Evolutionary conservation across 2,888 invertebrate species (phyloP).

Genomic region (Cantharis rustica): DNA sequence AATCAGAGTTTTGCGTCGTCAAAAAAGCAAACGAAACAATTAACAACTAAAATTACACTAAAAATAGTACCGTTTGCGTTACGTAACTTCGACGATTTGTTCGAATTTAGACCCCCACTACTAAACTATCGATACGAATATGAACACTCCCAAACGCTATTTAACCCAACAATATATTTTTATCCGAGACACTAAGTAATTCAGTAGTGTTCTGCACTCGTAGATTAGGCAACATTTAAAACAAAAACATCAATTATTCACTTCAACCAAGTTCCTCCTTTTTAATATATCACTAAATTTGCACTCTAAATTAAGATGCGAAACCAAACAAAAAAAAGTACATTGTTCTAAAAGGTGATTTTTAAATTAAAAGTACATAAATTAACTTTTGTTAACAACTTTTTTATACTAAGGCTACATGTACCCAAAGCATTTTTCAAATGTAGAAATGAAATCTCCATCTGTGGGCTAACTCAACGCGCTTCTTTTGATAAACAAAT

Average conservation of each 20-base stretch:
- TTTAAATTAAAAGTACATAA: slow-evolving; percentile 6
- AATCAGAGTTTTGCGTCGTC: slow-evolving; percentile 16
- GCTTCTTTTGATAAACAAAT: not conserved
- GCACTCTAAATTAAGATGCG: slow-evolving; percentile 29
- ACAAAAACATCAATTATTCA: slow-evolving; percentile 38
- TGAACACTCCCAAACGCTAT: slow-evolving; percentile 40
- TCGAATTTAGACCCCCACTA: slow-evolving; percentile 16
- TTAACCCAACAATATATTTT: slow-evolving; percentile 33
- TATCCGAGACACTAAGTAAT: slow-evolving; percentile 33
- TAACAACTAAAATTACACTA: slow-evolving; percentile 26
- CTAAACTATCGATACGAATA: slow-evolving; percentile 35
- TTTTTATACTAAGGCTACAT: slow-evolving; percentile 3
- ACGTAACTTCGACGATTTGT: slow-evolving; percentile 22
- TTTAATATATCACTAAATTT: slow-evolving; percentile 30
- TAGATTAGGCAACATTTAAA: slow-evolving; percentile 44
- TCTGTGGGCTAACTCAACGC: not conserved
- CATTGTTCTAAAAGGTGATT: slow-evolving; percentile 4
- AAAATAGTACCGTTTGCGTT: slow-evolving; percentile 25
- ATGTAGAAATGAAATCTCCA: not conserved
- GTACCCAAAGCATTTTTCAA: not conserved
- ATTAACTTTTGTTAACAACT: slow-evolving; percentile 7
- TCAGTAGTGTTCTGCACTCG: slow-evolving; percentile 36
- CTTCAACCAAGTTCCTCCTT: slow-evolving; percentile 26
- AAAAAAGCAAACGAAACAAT: slow-evolving; percentile 24
- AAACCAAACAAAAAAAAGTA: slow-evolving; percentile 13